Evolutionary conservation across 1,140 invertebrate species (phyloP).

Genomic region (Trichonephila clavata): DNA sequence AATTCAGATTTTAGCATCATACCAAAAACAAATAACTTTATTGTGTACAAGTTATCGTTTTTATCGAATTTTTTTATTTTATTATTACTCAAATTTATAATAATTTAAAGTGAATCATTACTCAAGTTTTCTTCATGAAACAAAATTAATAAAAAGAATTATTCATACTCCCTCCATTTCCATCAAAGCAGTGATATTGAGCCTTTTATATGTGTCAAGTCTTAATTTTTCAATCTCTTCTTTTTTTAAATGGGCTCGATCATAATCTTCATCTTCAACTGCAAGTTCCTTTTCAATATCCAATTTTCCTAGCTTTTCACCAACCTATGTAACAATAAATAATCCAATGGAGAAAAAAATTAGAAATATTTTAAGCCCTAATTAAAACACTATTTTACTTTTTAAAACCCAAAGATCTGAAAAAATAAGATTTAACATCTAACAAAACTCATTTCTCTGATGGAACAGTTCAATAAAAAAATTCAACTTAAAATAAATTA

Average conservation of each 20-base stretch:
- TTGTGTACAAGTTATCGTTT: too few species aligned
- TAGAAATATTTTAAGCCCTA: too few species aligned
- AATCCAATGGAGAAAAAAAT: background rate
- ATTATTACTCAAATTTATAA: too few species aligned
- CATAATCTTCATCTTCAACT: constrained; percentile 94
- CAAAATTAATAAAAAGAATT: background rate
- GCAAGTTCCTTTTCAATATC: constrained; percentile 94
- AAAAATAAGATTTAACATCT: too few species aligned
- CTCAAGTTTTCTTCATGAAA: background rate
- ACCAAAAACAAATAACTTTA: background rate
- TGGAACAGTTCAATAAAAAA: too few species aligned
- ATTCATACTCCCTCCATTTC: constrained; percentile 87
- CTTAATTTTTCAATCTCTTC: constrained; percentile 92
- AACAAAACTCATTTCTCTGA: too few species aligned
- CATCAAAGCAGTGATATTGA: constrained; percentile 88
- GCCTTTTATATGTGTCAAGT: constrained; percentile 86
- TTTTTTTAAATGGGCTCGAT: constrained; percentile 92
- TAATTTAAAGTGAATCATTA: too few species aligned
- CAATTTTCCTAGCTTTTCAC: constrained; percentile 93
- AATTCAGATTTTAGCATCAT: background rate
- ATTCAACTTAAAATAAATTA: too few species aligned
- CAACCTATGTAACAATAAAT: constrained; percentile 81
- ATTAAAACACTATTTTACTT: too few species aligned
- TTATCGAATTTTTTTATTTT: too few species aligned
- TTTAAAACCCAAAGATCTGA: too few species aligned